A percentile compares a stretch with the other conserved stretches of the same genome.
Evolutionary conservation across 2,888 invertebrate species (phyloP).

Genomic region (Leucoptera coffeella): DNA sequence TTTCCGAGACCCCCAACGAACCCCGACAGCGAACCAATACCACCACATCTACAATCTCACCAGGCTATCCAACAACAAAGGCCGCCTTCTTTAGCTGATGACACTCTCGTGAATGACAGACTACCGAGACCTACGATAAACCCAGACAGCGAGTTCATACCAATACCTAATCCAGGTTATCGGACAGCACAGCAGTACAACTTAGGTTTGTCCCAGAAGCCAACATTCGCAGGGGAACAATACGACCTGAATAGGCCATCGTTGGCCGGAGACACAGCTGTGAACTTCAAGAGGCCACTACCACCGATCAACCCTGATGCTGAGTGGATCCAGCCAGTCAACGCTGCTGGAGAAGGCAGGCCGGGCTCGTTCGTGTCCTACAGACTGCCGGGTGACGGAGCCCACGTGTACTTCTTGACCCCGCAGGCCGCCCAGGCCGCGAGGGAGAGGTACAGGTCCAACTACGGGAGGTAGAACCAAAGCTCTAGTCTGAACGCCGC

Average conservation of each 20-base stretch:
- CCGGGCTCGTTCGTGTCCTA: slow-evolving; percentile 67
- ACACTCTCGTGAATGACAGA: slow-evolving; percentile 67
- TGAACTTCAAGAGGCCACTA: slow-evolving; percentile 54
- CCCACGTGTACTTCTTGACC: slow-evolving; percentile 73
- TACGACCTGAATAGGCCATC: slow-evolving; percentile 29
- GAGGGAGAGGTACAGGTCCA: slow-evolving; percentile 21
- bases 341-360: slow-evolving; percentile 27
- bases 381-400: slow-evolving; percentile 67
- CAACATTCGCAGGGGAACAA: slow-evolving; percentile 30
- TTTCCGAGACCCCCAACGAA: slow-evolving; percentile 61
- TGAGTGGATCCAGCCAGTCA: slow-evolving; percentile 22
- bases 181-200: slow-evolving; percentile 25
- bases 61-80: slow-evolving; percentile 21
- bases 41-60: slow-evolving; percentile 20
- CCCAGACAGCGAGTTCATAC: slow-evolving; percentile 61
- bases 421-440: slow-evolving; percentile 52
- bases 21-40: slow-evolving; percentile 58
- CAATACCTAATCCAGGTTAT: slow-evolving; percentile 39
- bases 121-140: slow-evolving; percentile 61
- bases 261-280: slow-evolving; percentile 41
- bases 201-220: slow-evolving; percentile 21
- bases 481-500: slow-evolving; percentile 45
- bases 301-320: slow-evolving; percentile 46
- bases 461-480: slow-evolving; percentile 45
- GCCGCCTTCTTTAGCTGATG: slow-evolving; percentile 51